Conservation (phyloP, 2,888 invertebrate genomes). For the Taphrorychus bicolor region DNA sequence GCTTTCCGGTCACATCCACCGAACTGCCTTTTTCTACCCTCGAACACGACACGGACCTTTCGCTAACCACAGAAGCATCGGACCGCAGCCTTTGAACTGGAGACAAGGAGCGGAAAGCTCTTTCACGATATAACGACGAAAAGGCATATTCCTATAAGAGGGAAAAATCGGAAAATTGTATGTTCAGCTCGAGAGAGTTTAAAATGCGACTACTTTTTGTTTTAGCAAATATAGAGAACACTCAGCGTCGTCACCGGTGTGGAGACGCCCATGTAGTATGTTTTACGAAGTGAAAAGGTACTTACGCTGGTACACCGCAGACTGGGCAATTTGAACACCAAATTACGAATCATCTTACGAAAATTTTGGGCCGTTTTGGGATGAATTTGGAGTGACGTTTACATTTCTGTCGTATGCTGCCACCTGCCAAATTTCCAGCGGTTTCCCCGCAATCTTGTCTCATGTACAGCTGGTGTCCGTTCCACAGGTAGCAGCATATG, state of each 20-base stretch:
- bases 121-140: slow-evolving; percentile 23
- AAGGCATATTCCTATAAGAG: slow-evolving; percentile 30
- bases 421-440: neutral
- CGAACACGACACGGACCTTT: slow-evolving; percentile 33
- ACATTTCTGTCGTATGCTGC: slow-evolving; percentile 13
- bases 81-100: slow-evolving; percentile 21
- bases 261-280: neutral
- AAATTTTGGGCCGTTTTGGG: slow-evolving; percentile 41
- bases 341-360: slow-evolving; percentile 45
- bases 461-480: too few relatives aligned
- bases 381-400: slow-evolving; percentile 21
- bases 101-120: slow-evolving; percentile 25
- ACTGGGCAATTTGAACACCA: slow-evolving; percentile 42
- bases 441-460: too few relatives aligned
- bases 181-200: neutral
- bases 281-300: neutral
- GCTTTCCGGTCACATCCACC: slow-evolving; percentile 8
- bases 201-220: neutral
- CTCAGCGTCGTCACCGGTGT: neutral
- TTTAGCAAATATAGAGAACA: neutral
- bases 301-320: slow-evolving; percentile 31
- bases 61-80: slow-evolving; percentile 7
- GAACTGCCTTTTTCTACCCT: slow-evolving; percentile 12
- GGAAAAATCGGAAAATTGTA: slow-evolving; percentile 2
- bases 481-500: too few relatives aligned